phyloP scores from a whole-genome alignment of 2,113 vertebrate species.

The Bothrops jararaca region DNA sequence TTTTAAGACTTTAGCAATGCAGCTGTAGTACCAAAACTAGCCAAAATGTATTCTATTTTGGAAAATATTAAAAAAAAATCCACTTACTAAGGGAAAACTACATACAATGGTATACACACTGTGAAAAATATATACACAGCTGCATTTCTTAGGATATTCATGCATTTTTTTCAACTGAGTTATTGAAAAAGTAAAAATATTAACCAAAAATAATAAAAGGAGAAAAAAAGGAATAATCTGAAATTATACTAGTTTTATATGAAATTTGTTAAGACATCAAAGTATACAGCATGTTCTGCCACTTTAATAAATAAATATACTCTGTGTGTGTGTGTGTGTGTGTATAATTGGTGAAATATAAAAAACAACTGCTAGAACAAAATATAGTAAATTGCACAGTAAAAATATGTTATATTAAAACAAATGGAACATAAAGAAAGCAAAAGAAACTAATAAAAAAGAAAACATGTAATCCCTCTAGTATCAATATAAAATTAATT shows the following conservation, averaged over 20 bases:
- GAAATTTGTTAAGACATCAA: not conserved
- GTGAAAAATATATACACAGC: not conserved
- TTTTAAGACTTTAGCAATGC: not conserved
- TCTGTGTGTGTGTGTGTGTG: too few species aligned
- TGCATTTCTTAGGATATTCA: not conserved
- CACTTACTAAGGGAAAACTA: not conserved
- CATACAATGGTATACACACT: not conserved
- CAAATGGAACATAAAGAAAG: not conserved
- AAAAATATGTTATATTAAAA: not conserved
- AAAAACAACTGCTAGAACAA: not conserved
- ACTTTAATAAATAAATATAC: not conserved
- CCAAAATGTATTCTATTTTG: not conserved
- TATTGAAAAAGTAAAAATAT: not conserved
- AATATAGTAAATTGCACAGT: not conserved
- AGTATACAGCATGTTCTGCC: not conserved
- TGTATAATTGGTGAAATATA: not conserved
- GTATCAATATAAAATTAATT: not conserved
- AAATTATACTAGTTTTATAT: not conserved
- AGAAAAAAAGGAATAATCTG: not conserved
- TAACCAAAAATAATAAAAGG: not conserved
- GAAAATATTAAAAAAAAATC: not conserved
- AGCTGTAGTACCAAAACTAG: not conserved
- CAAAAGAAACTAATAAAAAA: not conserved
- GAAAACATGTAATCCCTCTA: not conserved
- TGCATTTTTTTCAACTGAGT: not conserved